These are phyloP conservation scores for Phortica okadai DNA, from an alignment of 2,888 invertebrate species.

Conservation along the genomic window DNA sequence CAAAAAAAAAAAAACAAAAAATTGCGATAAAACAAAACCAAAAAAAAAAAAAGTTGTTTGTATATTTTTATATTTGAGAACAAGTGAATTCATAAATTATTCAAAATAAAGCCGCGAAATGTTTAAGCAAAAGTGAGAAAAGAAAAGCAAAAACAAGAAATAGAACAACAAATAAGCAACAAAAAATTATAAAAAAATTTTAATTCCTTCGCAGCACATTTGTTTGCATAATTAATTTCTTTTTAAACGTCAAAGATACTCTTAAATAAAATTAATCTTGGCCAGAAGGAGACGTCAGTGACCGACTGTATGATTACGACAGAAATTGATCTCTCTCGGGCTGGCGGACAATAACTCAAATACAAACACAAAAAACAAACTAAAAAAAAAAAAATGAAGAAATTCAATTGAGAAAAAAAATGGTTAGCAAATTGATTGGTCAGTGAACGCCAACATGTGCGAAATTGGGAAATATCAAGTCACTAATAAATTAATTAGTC, in stretches of 20 bases:
- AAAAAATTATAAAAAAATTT: not conserved
- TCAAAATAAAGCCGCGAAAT: not conserved
- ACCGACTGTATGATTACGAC: constrained; percentile 2
- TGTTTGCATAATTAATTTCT: constrained; percentile 25
- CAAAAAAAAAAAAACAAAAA: not conserved
- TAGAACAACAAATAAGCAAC: not conserved
- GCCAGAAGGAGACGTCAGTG: constrained; percentile 30
- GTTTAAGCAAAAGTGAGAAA: not conserved
- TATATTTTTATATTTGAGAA: not conserved
- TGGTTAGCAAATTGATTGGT: too few relatives aligned
- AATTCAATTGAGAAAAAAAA: too few relatives aligned
- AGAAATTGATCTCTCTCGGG: too few relatives aligned
- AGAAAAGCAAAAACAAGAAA: not conserved
- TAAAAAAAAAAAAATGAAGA: not conserved
- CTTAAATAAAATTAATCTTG: constrained; percentile 18
- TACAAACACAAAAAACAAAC: not conserved
- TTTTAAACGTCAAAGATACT: constrained; percentile 14
- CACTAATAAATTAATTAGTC: not conserved
- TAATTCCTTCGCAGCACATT: not conserved
- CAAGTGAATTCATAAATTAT: not conserved
- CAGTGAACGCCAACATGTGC: not conserved
- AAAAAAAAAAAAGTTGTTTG: not conserved
- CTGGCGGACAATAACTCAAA: not conserved
- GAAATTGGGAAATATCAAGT: constrained; percentile 6
- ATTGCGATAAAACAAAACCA: not conserved